Base-by-base conservation (phyloP, 2,888 invertebrate genomes). In the Laspeyria flexula region DNA sequence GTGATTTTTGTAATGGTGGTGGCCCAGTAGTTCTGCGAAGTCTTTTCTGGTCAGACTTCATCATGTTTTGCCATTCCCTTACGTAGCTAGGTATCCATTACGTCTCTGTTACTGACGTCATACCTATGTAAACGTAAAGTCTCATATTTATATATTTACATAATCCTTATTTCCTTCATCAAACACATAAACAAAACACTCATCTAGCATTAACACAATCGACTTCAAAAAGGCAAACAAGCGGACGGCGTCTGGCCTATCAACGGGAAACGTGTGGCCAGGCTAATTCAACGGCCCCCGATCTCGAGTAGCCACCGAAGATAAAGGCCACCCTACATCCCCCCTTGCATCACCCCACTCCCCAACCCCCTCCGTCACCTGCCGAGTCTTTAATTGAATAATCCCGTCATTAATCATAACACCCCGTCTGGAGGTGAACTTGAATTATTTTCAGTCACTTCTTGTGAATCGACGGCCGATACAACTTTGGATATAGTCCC, bases 391-490 rank as follows among this genome's bases (percentile, higher is more conserved):
- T 92, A 92, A 92, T 93, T 93, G 90, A 92, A 92, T 92, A 92
- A 92, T 92, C 90, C 83, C 78, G 83, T 89, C 92, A 92, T 93
- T 92, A 92, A 93, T 93, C 92, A 92, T 89, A 82, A 75, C 73
- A 71, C 75, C 78, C 80, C 80, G 85, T 85, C 90, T 90, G 88
- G 81, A 86, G 81, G 81, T 86, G 88, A 90, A 85, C 85, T 85
- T 78, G 81, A 85, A 88, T 90, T 86, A 88, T 88, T 90, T 89
- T 85, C 81, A 84, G 77, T 78, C 75, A 79, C 60, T 80, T 73
- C 78, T 78, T 73, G 71, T 67, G 48, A 54, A 64, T 66, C 50
- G 71, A 65, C 55, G 59, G 60, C 50, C 58, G 56, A 58, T 62
- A 61, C 56, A 55, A 30, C 13, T 29, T 46, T 38, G 35, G 33